Evolutionary conservation across 2,113 vertebrate species (phyloP).

Genomic region (Anolis carolinensis): DNA sequence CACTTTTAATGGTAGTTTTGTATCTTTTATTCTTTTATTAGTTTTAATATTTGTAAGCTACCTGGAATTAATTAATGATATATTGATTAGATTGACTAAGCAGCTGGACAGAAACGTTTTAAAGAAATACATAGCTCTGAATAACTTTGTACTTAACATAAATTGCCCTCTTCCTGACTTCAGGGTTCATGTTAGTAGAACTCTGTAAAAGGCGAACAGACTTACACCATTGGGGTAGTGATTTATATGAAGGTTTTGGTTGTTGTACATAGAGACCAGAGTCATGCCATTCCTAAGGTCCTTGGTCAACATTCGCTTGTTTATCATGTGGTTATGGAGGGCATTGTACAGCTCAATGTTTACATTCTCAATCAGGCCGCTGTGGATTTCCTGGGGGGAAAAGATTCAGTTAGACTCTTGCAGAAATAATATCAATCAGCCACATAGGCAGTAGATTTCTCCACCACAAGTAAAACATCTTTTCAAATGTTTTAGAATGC

Average conservation of each 20-base stretch:
- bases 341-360: conserved; percentile 95
- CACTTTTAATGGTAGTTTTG: background rate
- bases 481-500: background rate
- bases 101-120: background rate
- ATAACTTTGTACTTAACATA: too few species aligned
- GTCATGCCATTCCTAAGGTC: conserved; percentile 91
- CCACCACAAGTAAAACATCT: background rate
- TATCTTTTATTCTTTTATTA: background rate
- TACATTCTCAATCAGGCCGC: conserved; percentile 90
- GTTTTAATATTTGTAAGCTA: background rate
- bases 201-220: background rate
- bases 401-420: conserved; percentile 19
- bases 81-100: background rate
- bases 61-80: background rate
- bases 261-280: conserved; percentile 89
- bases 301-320: conserved; percentile 92
- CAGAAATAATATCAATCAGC: background rate
- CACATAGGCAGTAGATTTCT: rapidly evolving
- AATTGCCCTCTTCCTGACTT: background rate
- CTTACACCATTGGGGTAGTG: conserved; percentile 96
- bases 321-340: conserved; percentile 94
- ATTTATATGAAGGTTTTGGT: conserved; percentile 87
- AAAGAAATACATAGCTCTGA: background rate
- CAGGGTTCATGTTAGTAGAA: background rate
- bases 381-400: conserved; percentile 77